These are phyloP conservation scores for Hyles lineata DNA, from an alignment of 2,888 invertebrate genomes.

Conservation along the genomic window DNA sequence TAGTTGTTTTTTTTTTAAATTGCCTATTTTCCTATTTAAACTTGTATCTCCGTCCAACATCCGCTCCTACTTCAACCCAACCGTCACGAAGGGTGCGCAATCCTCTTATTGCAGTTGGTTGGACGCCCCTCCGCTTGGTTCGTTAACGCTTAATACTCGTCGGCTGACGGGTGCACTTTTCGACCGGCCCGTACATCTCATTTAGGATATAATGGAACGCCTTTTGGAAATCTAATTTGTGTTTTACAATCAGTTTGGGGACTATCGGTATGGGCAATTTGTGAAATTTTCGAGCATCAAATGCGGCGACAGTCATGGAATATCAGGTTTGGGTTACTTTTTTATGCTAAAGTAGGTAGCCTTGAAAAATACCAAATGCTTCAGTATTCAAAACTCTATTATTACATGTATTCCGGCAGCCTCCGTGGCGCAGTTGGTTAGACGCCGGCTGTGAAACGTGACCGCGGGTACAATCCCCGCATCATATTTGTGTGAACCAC, in stretches of 20 bases:
- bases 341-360: too few species aligned
- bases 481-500: too few species aligned
- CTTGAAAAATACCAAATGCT: too few species aligned
- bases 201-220: constrained; percentile 16
- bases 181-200: constrained; percentile 41
- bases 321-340: too few species aligned
- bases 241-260: constrained; percentile 13
- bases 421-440: too few species aligned
- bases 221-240: constrained; percentile 21
- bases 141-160: constrained; percentile 71
- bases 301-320: not conserved
- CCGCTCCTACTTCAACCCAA: constrained; percentile 45
- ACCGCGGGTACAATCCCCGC: too few species aligned
- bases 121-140: constrained; percentile 62
- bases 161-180: constrained; percentile 79
- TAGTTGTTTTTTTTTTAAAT: too few species aligned
- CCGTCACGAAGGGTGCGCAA: constrained; percentile 72
- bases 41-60: constrained; percentile 6
- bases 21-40: not conserved
- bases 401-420: too few species aligned
- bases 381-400: too few species aligned
- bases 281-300: not conserved
- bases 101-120: constrained; percentile 83
- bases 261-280: constrained; percentile 1
- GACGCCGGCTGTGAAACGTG: too few species aligned